These are phyloP conservation scores for Lasiurus cinereus DNA, from an alignment of 2,113 vertebrate species.

Conservation along the genomic window DNA sequence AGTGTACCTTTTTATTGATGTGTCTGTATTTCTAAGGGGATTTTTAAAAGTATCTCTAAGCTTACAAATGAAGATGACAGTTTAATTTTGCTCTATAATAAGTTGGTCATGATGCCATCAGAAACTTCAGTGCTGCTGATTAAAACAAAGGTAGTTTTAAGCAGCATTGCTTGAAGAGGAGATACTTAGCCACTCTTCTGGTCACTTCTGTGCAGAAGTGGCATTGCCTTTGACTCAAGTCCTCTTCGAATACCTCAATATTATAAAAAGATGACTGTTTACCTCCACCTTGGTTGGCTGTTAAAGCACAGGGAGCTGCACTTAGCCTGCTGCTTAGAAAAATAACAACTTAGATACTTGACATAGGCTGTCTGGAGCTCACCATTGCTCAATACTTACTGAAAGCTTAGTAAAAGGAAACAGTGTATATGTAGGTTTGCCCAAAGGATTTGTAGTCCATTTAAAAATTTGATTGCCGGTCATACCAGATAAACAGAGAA, in stretches of 20 bases:
- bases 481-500: background rate
- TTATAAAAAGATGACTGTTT: background rate
- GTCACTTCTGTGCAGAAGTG: background rate
- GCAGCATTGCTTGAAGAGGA: background rate
- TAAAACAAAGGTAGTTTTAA: slow-evolving; percentile 36
- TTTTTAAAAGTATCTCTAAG: background rate
- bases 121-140: background rate
- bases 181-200: background rate
- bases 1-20: background rate
- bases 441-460: slow-evolving; percentile 33
- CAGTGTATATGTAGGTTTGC: background rate
- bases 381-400: background rate
- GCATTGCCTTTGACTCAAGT: background rate
- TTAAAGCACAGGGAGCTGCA: background rate
- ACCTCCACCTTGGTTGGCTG: background rate
- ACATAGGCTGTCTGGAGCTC: background rate
- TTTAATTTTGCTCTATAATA: slow-evolving; percentile 28
- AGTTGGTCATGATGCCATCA: background rate
- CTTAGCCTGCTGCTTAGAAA: background rate
- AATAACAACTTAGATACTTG: background rate
- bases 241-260: background rate
- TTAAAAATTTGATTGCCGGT: background rate
- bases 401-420: background rate
- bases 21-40: slow-evolving; percentile 6
- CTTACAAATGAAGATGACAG: background rate